Evolutionary conservation across 2,888 invertebrate genomes (phyloP), one percentile per base, ranked within the genome.

Genomic region (Drosophila incognita): DNA sequence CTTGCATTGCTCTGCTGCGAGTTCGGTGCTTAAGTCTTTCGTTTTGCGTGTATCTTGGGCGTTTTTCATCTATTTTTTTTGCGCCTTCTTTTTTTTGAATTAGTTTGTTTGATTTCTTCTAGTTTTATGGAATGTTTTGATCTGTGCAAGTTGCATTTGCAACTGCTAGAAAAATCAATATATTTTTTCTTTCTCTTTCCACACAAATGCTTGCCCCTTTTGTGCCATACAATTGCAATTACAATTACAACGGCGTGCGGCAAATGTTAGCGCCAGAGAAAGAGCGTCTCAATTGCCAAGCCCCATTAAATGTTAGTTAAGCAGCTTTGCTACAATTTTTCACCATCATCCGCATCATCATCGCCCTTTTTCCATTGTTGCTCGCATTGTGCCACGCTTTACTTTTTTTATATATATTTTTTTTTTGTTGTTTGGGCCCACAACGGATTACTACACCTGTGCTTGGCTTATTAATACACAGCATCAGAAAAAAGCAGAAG

Each of bases 1-100:
- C 68, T 51, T 79, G 81, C 79, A 74, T 65, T 73, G 60, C 67
- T 67, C 69, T 66, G 77, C 69, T 66, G 77, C 66, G 70, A 74
- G 87, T 90, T 87, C 70, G 87, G 82, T 82, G 82, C 87, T 72
- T 88, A 79, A 87, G 87, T 87, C 87, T 82, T 87, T 87, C 80
- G 87, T 89, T 80, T 79, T 74, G 62, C 66, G 58, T 66, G 67
- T 57, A 58, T 68, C 69, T 78, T 70, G 67, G 67, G 71, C 71
- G 70, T 64, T 73, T 65, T 75, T 73, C 69, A n/a, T 49, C 40
- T 68, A 21, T 53, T 29, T 29, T 29, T 27, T 13, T 18, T 48
- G 48, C 15, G 21, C 1, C 73, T 59, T 35, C 18, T 69, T 36
- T 53, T 57, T 18, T 11, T 54, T 51, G 6, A 60, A 46, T 64